phyloP scores from a whole-genome alignment of 1,140 invertebrate species.

The Probaryconus sp. region DNA sequence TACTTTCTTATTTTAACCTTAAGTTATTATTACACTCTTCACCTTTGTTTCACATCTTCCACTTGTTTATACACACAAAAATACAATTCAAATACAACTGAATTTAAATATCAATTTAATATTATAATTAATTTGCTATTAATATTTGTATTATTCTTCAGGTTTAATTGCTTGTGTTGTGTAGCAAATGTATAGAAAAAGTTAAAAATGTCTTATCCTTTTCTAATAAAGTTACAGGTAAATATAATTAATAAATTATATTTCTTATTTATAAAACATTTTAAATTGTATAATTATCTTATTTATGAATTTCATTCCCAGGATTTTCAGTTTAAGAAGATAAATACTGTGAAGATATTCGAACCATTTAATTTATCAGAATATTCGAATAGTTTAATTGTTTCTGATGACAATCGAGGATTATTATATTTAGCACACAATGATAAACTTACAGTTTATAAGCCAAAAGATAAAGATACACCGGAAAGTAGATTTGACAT shows the following conservation, averaged over 20 bases:
- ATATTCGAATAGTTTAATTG: constrained; percentile 66
- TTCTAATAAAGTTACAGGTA: no score
- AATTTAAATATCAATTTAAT: no score
- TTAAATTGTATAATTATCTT: background rate
- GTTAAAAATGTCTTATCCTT: no score
- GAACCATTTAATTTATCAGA: constrained; percentile 63
- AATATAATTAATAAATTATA: background rate
- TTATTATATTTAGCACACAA: constrained; percentile 71
- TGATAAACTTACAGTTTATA: constrained; percentile 69
- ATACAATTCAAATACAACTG: no score
- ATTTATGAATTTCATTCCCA: constrained; percentile 53
- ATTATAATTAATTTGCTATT: no score
- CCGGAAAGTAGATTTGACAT: constrained; percentile 70
- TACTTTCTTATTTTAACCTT: no score
- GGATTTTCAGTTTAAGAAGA: constrained; percentile 74
- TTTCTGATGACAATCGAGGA: constrained; percentile 69
- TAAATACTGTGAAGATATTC: constrained; percentile 62
- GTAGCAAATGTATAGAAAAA: no score
- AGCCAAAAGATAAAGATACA: constrained; percentile 57
- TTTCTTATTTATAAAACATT: background rate
- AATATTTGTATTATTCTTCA: no score
- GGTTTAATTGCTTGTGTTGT: no score
- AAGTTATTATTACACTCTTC: no score
- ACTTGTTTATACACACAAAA: no score
- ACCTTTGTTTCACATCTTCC: no score